Evolutionary conservation across 2,113 vertebrate species (phyloP).

Genomic region (Otolemur garnettii): DNA sequence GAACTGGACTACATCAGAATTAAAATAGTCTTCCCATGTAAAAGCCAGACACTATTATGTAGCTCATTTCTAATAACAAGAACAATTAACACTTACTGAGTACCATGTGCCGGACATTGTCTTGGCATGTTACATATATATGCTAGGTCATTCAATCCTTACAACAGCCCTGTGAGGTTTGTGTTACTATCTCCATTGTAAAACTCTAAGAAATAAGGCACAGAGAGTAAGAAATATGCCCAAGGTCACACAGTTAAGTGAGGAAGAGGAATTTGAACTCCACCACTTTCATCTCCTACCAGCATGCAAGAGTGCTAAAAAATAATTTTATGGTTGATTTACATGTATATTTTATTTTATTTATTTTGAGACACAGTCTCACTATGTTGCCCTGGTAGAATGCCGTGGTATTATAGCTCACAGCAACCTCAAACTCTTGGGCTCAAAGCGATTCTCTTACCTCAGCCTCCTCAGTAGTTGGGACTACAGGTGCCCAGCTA

Average conservation of each 20-base stretch:
- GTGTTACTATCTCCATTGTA: constrained; percentile 6
- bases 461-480: too few species aligned
- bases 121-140: background rate
- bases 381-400: too few species aligned
- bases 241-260: background rate
- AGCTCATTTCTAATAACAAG: background rate
- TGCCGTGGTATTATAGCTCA: too few species aligned
- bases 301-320: constrained; percentile 12
- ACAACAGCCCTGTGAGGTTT: background rate
- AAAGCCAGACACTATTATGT: background rate
- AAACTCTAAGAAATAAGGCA: constrained; percentile 35
- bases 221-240: background rate
- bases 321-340: background rate
- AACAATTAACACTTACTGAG: background rate
- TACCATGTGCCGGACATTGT: background rate
- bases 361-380: too few species aligned
- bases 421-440: too few species aligned
- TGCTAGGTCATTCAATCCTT: background rate
- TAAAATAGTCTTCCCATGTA: background rate
- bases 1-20: background rate
- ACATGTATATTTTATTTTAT: background rate
- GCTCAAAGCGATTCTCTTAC: too few species aligned
- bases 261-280: background rate
- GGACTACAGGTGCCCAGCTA: too few species aligned
- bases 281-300: background rate